Evolutionary conservation across 2,113 vertebrate species (phyloP).

Genomic region (Xenopus laevis): DNA sequence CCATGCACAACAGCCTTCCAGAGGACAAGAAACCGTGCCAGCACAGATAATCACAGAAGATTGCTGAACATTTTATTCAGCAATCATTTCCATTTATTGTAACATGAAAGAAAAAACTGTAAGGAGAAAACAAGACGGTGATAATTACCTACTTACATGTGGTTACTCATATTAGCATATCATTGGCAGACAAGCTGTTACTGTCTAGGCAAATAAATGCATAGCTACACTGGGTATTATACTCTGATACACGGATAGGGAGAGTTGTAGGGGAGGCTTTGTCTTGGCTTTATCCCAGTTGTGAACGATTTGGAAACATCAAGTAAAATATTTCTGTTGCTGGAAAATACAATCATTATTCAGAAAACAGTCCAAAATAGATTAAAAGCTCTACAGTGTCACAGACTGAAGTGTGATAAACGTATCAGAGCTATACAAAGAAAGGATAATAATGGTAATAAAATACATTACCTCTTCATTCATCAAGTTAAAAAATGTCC

Average conservation of each 20-base stretch:
- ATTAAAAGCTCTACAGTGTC: too few species aligned
- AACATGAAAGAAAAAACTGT: constrained; percentile 32
- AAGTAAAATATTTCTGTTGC: background rate
- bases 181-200: constrained; percentile 26
- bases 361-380: too few species aligned
- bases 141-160: constrained; percentile 41
- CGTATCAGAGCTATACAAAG: too few species aligned
- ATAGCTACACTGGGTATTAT: constrained; percentile 19
- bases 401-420: too few species aligned
- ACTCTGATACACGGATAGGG: constrained; percentile 2
- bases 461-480: too few species aligned
- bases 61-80: constrained; percentile 43
- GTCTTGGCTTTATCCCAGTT: constrained; percentile 4
- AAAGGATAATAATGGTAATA: too few species aligned
- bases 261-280: constrained; percentile 1
- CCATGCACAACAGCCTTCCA: constrained; percentile 27
- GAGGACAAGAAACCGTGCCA: constrained; percentile 34
- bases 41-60: constrained; percentile 38
- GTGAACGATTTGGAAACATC: background rate
- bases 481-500: too few species aligned
- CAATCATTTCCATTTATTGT: constrained; percentile 44
- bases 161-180: constrained; percentile 34
- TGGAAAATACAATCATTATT: too few species aligned
- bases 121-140: constrained; percentile 34
- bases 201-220: constrained; percentile 6